Evolutionary conservation across 2,888 invertebrate species (phyloP), one percentile per base, ranked within the genome.

Genomic region (Drosophila melanosoma): DNA sequence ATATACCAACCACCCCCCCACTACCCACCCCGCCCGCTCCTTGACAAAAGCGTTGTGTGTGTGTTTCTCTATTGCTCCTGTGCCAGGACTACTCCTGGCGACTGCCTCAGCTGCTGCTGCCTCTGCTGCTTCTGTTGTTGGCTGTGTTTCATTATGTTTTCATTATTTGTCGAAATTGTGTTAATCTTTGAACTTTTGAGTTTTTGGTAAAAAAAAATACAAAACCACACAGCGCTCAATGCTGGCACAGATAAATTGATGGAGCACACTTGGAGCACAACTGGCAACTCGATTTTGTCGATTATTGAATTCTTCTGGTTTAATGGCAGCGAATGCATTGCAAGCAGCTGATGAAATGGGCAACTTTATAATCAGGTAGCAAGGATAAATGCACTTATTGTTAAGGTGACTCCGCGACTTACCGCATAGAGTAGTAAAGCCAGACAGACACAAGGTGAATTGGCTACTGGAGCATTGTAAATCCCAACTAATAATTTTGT

Each of bases 401-500:
- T 5, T 36, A n/a, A 49, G 53, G 40, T 17, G 33, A 33, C 23
- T 49, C 48, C 32, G 12, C 32, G 3, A 35, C 20, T 23, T 23
- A 8, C 35, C 0, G 2, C 38, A 10, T 42, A 10, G 40, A 10
- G 40, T 40, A 26, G 40, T 40, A 42, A 32, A 1, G 20, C 7
- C 1, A 54, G 10, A 2, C 23, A 48, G 29, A 29, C 40, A 35
- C 49, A n/a, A 51, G 35, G 26, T 40, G 35, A 23, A 54, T 48
- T 56, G 48, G 51, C 42, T 36, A 82, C 76, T 78, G 74, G 81
- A 85, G 81, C 81, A 81, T 81, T 82, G 86, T 79, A 90, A 91
- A 90, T 89, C 89, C 91, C 82, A 80, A 84, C 85, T 90, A 91
- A 91, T 91, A 91, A 91, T 90, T 90, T 87, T 90, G 91, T 89